Evolutionary conservation across 2,113 vertebrate species (phyloP).

Genomic region (Daboia siamensis): DNA sequence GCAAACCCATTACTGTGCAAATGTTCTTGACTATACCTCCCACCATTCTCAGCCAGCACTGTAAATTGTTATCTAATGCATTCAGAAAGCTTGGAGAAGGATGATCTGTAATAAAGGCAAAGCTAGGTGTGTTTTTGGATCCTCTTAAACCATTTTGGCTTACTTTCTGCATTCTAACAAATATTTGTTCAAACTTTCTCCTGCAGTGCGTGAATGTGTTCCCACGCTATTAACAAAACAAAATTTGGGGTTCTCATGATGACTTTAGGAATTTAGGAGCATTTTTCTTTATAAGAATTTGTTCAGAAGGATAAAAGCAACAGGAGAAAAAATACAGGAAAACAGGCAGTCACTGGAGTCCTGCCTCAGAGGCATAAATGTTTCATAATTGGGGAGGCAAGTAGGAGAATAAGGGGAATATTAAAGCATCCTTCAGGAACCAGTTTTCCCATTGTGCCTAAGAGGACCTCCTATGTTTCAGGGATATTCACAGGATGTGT

Average conservation of each 20-base stretch:
- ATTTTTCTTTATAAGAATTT: neutral
- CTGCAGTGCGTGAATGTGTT: neutral
- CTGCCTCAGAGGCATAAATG: neutral
- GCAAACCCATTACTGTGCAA: neutral
- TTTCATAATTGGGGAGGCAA: neutral
- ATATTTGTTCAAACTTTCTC: neutral
- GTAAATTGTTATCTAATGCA: neutral
- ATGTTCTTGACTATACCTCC: neutral
- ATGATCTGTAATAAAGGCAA: neutral
- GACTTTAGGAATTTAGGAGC: neutral
- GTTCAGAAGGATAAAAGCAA: neutral
- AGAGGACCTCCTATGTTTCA: neutral
- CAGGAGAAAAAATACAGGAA: neutral
- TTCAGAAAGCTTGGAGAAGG: neutral
- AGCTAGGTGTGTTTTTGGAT: neutral
- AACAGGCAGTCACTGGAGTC: neutral
- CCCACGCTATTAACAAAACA: neutral
- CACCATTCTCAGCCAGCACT: neutral
- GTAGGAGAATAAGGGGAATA: neutral
- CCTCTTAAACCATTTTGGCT: neutral
- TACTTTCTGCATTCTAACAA: neutral
- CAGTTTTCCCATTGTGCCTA: neutral
- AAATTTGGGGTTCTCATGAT: neutral
- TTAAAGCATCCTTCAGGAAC: neutral
- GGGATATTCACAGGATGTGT: neutral